These are phyloP conservation scores for Macrotis lagotis DNA, from an alignment of 2,113 vertebrate species.

Conservation along the genomic window DNA sequence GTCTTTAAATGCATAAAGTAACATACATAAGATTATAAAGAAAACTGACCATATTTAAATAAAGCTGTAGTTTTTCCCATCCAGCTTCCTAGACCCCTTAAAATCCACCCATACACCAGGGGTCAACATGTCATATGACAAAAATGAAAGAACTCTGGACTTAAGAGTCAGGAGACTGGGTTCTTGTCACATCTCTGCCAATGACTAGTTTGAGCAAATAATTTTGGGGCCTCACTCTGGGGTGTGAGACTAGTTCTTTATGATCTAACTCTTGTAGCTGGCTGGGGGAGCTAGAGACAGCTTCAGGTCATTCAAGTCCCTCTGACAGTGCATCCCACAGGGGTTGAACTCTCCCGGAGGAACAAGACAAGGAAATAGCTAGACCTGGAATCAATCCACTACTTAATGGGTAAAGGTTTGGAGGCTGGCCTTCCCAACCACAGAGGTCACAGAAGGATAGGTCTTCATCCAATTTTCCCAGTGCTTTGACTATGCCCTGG, in stretches of 20 bases:
- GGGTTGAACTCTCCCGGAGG: too few species aligned
- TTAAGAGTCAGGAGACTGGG: not conserved
- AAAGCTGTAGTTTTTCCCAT: not conserved
- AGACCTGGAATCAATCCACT: not conserved
- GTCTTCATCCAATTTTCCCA: not conserved
- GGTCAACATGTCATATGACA: not conserved
- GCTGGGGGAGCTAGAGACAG: not conserved
- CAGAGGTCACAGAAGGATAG: not conserved
- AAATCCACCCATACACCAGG: not conserved
- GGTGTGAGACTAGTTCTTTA: not conserved
- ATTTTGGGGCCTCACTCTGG: not conserved
- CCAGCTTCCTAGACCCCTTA: not conserved
- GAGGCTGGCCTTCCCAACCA: not conserved
- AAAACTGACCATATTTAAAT: not conserved
- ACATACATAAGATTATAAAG: not conserved
- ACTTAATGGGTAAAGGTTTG: not conserved
- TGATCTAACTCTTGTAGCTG: not conserved
- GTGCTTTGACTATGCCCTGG: not conserved
- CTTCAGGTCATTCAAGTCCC: not conserved
- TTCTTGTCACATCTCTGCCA: not conserved
- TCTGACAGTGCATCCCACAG: not conserved
- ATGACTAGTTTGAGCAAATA: not conserved
- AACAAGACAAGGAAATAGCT: not conserved
- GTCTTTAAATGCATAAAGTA: not conserved
- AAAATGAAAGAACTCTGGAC: not conserved